Percentiles rank a stretch among this genome's conserved stretches.
phyloP scores from a whole-genome alignment of 2,797 vertebrate genomes.

The Helostoma temminkii region DNA sequence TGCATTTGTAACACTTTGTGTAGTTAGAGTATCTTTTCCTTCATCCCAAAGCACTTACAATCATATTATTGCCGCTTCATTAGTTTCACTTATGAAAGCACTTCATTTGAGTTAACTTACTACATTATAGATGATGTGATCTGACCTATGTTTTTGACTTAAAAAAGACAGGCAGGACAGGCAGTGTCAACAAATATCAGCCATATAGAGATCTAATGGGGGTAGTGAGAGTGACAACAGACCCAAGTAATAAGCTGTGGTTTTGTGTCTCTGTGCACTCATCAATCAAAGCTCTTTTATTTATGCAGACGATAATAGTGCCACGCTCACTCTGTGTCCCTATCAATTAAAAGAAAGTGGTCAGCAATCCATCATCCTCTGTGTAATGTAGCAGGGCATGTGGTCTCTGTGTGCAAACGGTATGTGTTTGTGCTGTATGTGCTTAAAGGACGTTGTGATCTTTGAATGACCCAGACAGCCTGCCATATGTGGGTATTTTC shows the following conservation, averaged over 20 bases:
- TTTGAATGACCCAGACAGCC: background rate
- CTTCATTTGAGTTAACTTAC: background rate
- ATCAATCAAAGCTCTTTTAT: constrained; percentile 75
- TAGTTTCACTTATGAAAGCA: constrained; percentile 13
- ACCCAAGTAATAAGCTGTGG: constrained; percentile 35
- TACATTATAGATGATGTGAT: constrained; percentile 3
- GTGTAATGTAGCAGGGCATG: constrained; percentile 31
- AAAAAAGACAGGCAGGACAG: background rate
- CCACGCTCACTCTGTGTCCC: constrained; percentile 65
- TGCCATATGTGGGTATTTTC: constrained; percentile 1
- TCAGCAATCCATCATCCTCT: constrained; percentile 74
- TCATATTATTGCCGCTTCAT: constrained; percentile 3
- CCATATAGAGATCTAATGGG: constrained; percentile 30
- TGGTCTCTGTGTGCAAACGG: constrained; percentile 9
- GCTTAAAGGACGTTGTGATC: no score
- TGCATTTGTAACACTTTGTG: background rate
- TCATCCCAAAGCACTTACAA: constrained; percentile 27
- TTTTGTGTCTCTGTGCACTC: constrained; percentile 49
- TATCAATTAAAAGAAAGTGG: constrained; percentile 77
- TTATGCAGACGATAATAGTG: constrained; percentile 69
- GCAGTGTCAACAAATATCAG: background rate
- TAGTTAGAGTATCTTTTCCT: constrained; percentile 7
- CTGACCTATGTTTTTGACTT: constrained; percentile 21
- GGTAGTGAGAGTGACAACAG: constrained; percentile 32
- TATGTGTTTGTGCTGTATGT: background rate